Evolutionary conservation across 2,888 invertebrate genomes (phyloP).

Genomic region (Nomada lathburiana): DNA sequence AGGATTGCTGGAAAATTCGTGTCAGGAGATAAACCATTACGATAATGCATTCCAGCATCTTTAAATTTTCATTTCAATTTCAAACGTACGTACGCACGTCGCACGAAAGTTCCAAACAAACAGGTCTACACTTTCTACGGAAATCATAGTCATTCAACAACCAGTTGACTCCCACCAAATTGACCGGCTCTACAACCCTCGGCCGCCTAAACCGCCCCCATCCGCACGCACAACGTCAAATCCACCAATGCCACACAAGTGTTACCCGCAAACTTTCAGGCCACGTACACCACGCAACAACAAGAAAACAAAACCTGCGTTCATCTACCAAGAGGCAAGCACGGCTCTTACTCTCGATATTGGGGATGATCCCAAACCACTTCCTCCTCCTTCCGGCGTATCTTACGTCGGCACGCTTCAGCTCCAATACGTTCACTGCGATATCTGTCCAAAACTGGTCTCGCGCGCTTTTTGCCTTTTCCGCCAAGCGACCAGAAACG

Average conservation of each 20-base stretch:
- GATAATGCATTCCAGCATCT: too few species aligned
- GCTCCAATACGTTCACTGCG: constrained; percentile 42
- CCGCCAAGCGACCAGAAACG: constrained; percentile 12
- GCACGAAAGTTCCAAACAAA: too few species aligned
- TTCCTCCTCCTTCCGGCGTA: constrained; percentile 26
- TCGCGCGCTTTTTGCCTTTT: constrained; percentile 20
- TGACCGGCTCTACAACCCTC: neutral
- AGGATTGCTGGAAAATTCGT: too few species aligned
- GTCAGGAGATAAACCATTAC: too few species aligned
- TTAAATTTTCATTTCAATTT: too few species aligned
- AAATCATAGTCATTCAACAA: neutral
- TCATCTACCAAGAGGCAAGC: constrained; percentile 8
- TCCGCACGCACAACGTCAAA: neutral
- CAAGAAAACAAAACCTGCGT: neutral
- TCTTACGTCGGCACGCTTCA: constrained; percentile 2
- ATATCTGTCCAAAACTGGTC: constrained; percentile 1
- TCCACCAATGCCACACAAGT: neutral
- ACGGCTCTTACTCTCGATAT: constrained; percentile 40
- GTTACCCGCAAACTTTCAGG: neutral
- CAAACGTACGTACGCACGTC: too few species aligned
- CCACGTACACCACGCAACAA: neutral
- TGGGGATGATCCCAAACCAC: constrained; percentile 37
- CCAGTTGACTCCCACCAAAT: neutral
- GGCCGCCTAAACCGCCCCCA: neutral
- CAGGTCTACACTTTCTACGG: too few species aligned